phyloP scores from a whole-genome alignment of 2,797 vertebrate species.

The Pantherophis alleghaniensis region DNA sequence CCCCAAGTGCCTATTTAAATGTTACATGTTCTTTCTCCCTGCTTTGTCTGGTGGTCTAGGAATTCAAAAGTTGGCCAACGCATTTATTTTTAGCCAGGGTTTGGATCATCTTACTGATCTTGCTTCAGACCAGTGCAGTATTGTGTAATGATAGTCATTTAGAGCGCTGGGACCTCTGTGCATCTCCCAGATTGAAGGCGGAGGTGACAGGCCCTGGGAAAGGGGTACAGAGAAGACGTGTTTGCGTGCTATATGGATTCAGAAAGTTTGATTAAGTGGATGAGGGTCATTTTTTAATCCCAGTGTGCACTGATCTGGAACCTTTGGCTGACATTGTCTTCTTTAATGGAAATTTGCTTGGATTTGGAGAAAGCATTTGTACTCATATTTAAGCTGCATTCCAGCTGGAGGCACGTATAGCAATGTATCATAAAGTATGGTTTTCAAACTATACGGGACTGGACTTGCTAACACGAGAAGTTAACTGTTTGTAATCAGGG shows the following conservation, averaged over 20 bases:
- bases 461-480: neutral
- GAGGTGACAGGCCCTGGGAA: neutral
- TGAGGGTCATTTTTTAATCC: neutral
- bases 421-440: neutral
- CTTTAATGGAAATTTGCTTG: neutral
- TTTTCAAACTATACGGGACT: neutral
- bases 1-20: neutral
- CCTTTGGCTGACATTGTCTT: neutral
- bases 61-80: slow-evolving; percentile 1
- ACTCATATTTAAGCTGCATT: neutral
- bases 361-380: neutral
- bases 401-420: neutral
- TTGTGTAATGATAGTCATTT: neutral
- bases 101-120: neutral
- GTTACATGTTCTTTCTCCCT: neutral
- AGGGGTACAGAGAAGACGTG: neutral
- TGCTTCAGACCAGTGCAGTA: slow-evolving; percentile 3
- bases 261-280: neutral
- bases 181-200: neutral
- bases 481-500: neutral
- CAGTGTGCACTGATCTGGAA: neutral
- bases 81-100: slow-evolving; percentile 33
- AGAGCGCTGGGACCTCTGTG: neutral
- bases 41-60: neutral
- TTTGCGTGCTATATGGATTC: neutral